These are phyloP conservation scores for Tragelaphus scriptus DNA, from an alignment of 2,113 vertebrate species.

Conservation along the genomic window DNA sequence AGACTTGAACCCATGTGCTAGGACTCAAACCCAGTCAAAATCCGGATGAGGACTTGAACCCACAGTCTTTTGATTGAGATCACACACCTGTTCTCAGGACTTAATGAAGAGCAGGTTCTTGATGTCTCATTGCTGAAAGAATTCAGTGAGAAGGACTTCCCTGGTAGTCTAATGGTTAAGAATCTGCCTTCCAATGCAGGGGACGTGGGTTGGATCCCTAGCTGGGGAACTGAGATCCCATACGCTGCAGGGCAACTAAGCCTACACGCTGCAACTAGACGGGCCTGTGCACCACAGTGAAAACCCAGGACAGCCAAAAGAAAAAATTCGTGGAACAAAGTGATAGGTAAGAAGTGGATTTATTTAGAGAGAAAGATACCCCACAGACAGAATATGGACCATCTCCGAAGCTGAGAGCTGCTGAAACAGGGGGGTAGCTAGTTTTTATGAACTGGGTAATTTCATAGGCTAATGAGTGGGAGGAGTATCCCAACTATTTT, in stretches of 20 bases:
- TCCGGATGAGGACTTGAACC: not conserved
- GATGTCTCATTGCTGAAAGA: not conserved
- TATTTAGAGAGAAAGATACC: not conserved
- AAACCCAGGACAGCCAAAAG: not conserved
- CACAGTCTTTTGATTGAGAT: not conserved
- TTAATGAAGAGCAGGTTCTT: not conserved
- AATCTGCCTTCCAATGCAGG: not conserved
- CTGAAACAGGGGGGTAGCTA: not conserved
- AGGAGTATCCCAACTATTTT: not conserved
- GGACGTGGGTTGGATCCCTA: not conserved
- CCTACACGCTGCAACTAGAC: fast-evolving
- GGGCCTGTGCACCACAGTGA: not conserved
- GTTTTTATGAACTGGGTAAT: not conserved
- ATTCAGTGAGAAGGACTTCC: not conserved
- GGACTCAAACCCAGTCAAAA: not conserved
- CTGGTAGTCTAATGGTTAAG: not conserved
- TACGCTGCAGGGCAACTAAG: not conserved
- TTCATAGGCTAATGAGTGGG: not conserved
- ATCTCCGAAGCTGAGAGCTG: not conserved
- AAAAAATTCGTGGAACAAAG: not conserved
- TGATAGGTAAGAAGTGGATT: not conserved
- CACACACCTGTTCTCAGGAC: not conserved
- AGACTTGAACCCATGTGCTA: not conserved
- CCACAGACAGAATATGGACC: not conserved
- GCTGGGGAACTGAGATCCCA: not conserved